phyloP scores from a whole-genome alignment of 2,113 vertebrate species.

The Puntigrus tetrazona region DNA sequence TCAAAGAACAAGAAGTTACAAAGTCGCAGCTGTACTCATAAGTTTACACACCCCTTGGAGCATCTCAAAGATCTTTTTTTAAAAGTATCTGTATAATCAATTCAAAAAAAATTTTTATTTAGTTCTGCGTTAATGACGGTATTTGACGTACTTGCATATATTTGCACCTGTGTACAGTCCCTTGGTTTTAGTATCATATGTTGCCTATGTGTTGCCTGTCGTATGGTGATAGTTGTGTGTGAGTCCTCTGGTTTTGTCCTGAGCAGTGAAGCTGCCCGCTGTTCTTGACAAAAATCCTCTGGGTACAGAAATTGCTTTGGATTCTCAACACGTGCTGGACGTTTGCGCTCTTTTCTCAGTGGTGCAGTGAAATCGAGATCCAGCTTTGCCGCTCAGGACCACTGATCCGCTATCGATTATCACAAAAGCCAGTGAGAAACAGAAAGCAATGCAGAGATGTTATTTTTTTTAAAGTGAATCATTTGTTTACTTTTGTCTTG shows the following conservation, averaged over 20 bases:
- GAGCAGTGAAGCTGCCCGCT: neutral
- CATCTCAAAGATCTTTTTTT: neutral
- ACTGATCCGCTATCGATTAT: neutral
- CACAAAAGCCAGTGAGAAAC: neutral
- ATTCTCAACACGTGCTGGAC: neutral
- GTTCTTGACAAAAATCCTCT: conserved; percentile 8
- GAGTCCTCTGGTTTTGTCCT: neutral
- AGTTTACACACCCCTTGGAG: neutral
- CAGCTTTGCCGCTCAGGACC: neutral
- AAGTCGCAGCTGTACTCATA: neutral
- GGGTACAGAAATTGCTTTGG: neutral
- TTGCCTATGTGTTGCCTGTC: neutral
- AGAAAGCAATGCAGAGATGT: neutral
- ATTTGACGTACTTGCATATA: neutral
- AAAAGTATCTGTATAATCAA: too few relatives aligned
- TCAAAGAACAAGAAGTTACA: neutral
- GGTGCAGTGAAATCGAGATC: neutral
- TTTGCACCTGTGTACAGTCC: too few relatives aligned
- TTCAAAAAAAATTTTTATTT: neutral
- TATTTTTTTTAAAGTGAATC: neutral
- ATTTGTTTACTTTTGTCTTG: neutral
- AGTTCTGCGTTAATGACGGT: neutral
- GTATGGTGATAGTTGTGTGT: neutral
- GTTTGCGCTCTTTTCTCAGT: neutral
- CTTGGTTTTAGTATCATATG: neutral